These are phyloP conservation scores for Carterocephalus palaemon DNA, from an alignment of 2,888 invertebrate genomes.

Conservation along the genomic window DNA sequence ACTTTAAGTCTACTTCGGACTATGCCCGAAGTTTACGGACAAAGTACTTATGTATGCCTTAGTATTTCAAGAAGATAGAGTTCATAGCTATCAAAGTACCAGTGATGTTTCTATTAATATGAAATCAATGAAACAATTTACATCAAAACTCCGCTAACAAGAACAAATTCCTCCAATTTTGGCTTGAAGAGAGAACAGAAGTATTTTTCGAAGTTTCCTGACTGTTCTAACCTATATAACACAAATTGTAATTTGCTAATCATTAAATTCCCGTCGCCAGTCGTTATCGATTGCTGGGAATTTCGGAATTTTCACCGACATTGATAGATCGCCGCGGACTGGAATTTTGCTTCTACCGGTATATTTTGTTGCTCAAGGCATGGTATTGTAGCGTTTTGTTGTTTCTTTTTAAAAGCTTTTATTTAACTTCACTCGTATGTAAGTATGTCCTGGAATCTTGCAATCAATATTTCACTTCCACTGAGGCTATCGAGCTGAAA, in stretches of 20 bases:
- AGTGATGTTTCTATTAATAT: too few relatives aligned
- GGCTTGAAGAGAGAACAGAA: background rate
- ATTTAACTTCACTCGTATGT: too few relatives aligned
- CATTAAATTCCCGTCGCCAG: conserved; percentile 39
- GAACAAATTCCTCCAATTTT: background rate
- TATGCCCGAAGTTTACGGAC: too few relatives aligned
- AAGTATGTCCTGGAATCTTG: too few relatives aligned
- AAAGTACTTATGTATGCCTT: too few relatives aligned
- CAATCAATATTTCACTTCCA: too few relatives aligned
- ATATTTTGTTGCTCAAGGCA: conserved; percentile 39
- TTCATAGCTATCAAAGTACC: too few relatives aligned
- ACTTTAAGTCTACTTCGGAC: too few relatives aligned
- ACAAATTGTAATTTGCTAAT: conserved; percentile 32
- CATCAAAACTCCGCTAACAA: background rate
- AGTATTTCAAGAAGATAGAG: too few relatives aligned
- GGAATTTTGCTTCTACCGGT: conserved; percentile 50
- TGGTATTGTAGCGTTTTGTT: conserved; percentile 3
- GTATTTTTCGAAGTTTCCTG: conserved; percentile 2
- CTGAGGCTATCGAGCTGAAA: too few relatives aligned
- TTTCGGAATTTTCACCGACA: conserved; percentile 48
- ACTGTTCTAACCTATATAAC: conserved; percentile 17
- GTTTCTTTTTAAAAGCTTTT: background rate
- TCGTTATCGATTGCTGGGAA: conserved; percentile 60
- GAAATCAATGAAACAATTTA: conserved; percentile 6
- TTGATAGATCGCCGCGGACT: conserved; percentile 58